Evolutionary conservation across 2,113 vertebrate species (phyloP).

Genomic region (Apteryx owenii): DNA sequence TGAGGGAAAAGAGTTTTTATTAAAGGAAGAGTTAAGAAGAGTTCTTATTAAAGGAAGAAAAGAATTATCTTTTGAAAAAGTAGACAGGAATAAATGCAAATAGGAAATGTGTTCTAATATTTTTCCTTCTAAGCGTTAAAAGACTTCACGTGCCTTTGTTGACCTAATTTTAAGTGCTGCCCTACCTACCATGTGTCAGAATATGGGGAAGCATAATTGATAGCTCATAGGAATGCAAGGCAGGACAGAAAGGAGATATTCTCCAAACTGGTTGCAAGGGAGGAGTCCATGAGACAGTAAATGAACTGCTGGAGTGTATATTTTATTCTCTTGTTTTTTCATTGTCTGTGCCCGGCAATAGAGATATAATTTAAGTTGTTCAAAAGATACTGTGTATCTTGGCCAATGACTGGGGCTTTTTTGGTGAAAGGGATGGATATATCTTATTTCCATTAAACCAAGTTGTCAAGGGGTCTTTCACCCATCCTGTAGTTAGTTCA

Average conservation of each 20-base stretch:
- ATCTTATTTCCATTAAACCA: not conserved
- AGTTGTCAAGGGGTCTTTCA: not conserved
- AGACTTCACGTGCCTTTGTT: not conserved
- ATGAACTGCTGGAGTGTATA: not conserved
- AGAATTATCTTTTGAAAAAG: not conserved
- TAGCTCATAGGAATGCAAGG: not conserved
- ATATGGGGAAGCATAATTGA: not conserved
- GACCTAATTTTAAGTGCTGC: not conserved
- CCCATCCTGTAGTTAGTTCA: not conserved
- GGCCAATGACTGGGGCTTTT: not conserved
- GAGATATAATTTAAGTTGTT: not conserved
- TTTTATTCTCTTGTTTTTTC: not conserved
- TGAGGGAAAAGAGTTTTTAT: not conserved
- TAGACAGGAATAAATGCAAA: not conserved
- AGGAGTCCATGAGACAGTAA: not conserved
- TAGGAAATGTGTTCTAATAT: not conserved
- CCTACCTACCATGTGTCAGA: not conserved
- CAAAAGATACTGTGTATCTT: not conserved
- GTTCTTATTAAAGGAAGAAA: not conserved
- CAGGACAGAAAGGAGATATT: not conserved
- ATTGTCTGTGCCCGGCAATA: not conserved
- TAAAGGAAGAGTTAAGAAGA: too few species aligned
- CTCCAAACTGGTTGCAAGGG: not conserved
- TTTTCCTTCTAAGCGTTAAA: not conserved
- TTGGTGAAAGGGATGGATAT: not conserved